Base-by-base conservation (phyloP, 1,140 invertebrate genomes). In the Polyergus mexicanus region DNA sequence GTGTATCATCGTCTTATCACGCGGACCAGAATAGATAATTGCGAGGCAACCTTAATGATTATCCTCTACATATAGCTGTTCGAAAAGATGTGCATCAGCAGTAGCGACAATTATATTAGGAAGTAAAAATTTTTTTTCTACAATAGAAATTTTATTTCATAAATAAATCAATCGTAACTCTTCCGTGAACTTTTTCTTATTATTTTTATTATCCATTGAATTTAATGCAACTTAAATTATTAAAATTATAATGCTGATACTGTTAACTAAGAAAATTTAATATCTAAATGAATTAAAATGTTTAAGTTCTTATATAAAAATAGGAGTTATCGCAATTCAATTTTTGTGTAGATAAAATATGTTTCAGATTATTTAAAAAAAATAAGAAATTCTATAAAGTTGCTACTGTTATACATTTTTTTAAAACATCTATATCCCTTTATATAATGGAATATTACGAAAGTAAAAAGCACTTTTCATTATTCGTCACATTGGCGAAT, bases 21-120 rank as follows among this genome's bases (percentile, higher is more conserved):
- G 81, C 71, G 81, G 81, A 84, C 81, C 81, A 84, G 81, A 75
- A 54, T 84, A 84, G 56, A 84, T 75, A 84, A 76, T 41, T 75
- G 32, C 58, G 25, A 41, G 19, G 19, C 51, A 81, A 72, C 25
- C 22, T 35, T 35, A 72, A 81, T 13, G 66, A 56, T 81, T 54
- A 47, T 72, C 78, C 58, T 58, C 44, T 44, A 41, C 58, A 81
- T 71, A 58, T 71, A 58, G 44, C 19, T 81, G 51, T 81, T 81
- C 25, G 22, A 13, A 72, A 81, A 72, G 38, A 25, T 81, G 66
- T 81, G 72, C 38, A 72, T 6, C 54, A 81, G 44, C 54, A 81
- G 44, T 72, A 72, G 78, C 68, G 38, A 72, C 78, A 72, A 58
- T 58, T 71, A 71, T 35, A 80, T 56, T 56, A 41, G 11, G 19